These are phyloP conservation scores for Pandemis heparana DNA, from an alignment of 2,888 invertebrate genomes.

Conservation along the genomic window DNA sequence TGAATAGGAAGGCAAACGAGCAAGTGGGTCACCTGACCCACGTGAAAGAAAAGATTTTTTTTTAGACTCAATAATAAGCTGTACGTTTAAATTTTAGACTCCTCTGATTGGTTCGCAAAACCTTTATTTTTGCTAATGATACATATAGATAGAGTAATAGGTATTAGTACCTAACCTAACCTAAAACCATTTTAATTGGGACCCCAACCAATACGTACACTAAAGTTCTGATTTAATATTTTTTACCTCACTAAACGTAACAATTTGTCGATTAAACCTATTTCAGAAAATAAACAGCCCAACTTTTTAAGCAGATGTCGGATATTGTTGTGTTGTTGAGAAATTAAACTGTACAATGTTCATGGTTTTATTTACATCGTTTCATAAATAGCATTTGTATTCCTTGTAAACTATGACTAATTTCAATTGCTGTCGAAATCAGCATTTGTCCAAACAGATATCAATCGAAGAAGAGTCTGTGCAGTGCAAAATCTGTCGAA, in stretches of 20 bases:
- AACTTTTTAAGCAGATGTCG: too few species aligned
- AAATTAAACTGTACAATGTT: neutral
- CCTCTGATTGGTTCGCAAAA: conserved; percentile 6
- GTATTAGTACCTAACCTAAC: too few species aligned
- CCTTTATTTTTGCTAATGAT: conserved; percentile 27
- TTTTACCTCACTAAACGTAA: neutral
- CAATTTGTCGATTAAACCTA: neutral
- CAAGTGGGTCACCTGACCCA: too few species aligned
- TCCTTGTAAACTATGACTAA: neutral
- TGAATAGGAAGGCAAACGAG: too few species aligned
- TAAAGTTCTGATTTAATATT: neutral
- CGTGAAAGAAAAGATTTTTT: too few species aligned
- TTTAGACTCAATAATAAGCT: too few species aligned
- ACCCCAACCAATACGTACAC: neutral
- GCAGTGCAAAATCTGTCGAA: too few species aligned
- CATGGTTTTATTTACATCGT: neutral
- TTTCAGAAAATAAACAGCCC: neutral
- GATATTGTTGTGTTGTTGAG: neutral
- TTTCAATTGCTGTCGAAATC: neutral
- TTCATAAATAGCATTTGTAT: neutral
- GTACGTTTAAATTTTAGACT: too few species aligned
- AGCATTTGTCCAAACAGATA: too few species aligned
- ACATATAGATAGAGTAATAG: conserved; percentile 1
- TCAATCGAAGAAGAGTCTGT: too few species aligned
- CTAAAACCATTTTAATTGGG: neutral